Base-by-base conservation (phyloP, 2,113 vertebrate genomes). In the Pheucticus melanocephalus region DNA sequence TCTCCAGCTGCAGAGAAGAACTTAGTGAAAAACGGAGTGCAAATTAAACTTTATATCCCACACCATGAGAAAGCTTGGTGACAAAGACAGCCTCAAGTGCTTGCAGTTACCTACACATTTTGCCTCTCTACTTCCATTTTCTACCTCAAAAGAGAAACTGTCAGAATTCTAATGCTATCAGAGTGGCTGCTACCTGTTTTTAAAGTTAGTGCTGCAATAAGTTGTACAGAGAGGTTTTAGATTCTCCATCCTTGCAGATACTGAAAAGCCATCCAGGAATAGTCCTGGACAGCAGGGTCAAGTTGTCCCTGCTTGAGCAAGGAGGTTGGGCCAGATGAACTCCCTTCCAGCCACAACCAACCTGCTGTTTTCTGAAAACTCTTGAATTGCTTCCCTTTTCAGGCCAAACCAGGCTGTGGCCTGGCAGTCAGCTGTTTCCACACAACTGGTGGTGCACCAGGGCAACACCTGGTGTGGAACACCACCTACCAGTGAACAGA, bases 211-310 rank as follows among this genome's bases (percentile, higher is more conserved):
- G 0, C 47, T 50, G 20, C 24, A 65, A 35, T 4, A 73, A 73
- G 4, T 10, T 77, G 13, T 11, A 39, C 37, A 30, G 60, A 51
- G 31, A 57, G 4, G 1, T 6, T 72, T 13, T 22, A 15, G 42
- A 80, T 18, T 76, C 48, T 89, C 16, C 3, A 6, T 31, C 25
- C 47, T 25, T 59, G 42, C 23, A 68, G 31, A 31, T 27, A 25
- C 0, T 60, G 35, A 72, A 90, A 35, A 82, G 10, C 15, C 10
- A 13, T 54, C 19, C 6, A 2, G 21, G 35, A 15, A 10, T 1
- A 18, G 4, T 30, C 20, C 30, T 33, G 23, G 7, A 16, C 39
- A 73, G 20, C 1, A 1, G 2, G 15, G 7, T 65, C 10, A 33
- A 42, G 33, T 8, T 11, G 5, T 11, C 25, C 15, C 17, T 54